phyloP scores from a whole-genome alignment of 2,113 vertebrate genomes.

The Rhizomys pruinosus region DNA sequence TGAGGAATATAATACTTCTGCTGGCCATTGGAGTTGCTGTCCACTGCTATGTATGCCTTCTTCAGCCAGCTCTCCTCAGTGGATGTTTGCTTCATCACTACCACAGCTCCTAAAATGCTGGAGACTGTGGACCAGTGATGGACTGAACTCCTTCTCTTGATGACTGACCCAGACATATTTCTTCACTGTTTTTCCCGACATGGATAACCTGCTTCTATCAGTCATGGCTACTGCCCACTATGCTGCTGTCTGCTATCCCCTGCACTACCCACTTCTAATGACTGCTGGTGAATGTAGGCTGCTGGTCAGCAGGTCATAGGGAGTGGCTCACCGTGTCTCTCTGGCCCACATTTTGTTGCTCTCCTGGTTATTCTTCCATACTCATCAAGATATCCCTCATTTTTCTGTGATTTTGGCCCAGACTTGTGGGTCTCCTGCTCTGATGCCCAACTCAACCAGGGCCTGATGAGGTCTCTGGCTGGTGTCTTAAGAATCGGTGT shows the following conservation, averaged over 20 bases:
- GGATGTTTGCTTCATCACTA: slow-evolving; percentile 42
- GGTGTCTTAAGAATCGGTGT: slow-evolving; percentile 16
- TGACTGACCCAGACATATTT: slow-evolving; percentile 40
- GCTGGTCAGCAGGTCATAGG: not conserved
- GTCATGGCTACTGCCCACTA: slow-evolving; percentile 44
- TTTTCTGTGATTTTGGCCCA: slow-evolving; percentile 56
- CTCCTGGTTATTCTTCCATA: not conserved
- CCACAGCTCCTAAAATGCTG: slow-evolving; percentile 35
- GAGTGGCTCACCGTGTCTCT: slow-evolving; percentile 17
- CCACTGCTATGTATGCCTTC: slow-evolving; percentile 51
- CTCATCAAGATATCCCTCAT: slow-evolving; percentile 45
- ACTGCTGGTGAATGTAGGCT: slow-evolving; percentile 10
- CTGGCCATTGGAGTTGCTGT: not conserved
- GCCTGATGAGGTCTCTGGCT: not conserved
- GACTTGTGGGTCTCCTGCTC: slow-evolving; percentile 47
- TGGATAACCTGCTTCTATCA: slow-evolving; percentile 40
- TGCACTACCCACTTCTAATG: slow-evolving; percentile 28
- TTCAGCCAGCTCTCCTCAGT: slow-evolving; percentile 52
- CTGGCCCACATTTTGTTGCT: not conserved
- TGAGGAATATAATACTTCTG: slow-evolving; percentile 11
- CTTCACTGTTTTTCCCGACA: slow-evolving; percentile 59
- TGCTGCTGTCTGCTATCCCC: slow-evolving; percentile 50
- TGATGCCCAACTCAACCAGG: not conserved
- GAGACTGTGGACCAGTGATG: not conserved
- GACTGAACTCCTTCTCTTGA: slow-evolving; percentile 26